Conservation (phyloP, 2,797 vertebrate genomes). For the Coreius guichenoti region DNA sequence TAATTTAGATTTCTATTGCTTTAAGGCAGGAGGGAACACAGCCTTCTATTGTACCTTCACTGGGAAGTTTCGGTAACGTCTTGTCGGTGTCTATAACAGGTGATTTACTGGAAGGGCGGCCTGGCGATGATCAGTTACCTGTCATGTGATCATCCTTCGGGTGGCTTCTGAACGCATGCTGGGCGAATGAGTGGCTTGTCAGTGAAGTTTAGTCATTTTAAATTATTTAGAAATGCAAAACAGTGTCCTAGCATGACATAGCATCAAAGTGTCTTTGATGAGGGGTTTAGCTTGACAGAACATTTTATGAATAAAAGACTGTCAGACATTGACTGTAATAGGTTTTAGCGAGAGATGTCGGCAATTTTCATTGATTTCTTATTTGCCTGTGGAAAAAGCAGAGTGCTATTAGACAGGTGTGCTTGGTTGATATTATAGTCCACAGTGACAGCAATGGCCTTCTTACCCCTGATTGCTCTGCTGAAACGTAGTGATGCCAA, state of each 20-base stretch:
- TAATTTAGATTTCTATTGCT: not conserved
- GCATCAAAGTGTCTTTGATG: conserved; percentile 38
- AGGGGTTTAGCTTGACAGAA: conserved; percentile 37
- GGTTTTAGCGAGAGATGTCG: conserved; percentile 48
- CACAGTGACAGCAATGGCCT: conserved; percentile 21
- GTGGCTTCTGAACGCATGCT: conserved; percentile 18
- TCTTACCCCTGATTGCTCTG: conserved; percentile 25
- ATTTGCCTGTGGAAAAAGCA: conserved; percentile 19
- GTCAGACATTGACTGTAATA: conserved; percentile 37
- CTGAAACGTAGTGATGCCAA: conserved; percentile 21
- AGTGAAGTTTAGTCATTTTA: conserved; percentile 44
- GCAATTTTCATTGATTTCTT: conserved; percentile 49
- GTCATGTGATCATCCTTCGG: conserved; percentile 15
- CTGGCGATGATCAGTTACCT: conserved; percentile 9
- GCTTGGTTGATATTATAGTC: conserved; percentile 28
- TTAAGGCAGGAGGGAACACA: not conserved
- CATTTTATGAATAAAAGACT: conserved; percentile 39
- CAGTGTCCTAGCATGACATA: conserved; percentile 24
- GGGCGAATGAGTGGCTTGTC: conserved; percentile 30
- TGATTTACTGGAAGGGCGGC: conserved; percentile 17
- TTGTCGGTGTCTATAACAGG: conserved; percentile 6
- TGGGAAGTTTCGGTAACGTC: not conserved
- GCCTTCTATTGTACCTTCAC: not conserved
- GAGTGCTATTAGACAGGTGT: conserved; percentile 33
- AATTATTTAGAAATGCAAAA: conserved; percentile 47